phyloP scores from a whole-genome alignment of 2,113 vertebrate genomes.

The Geothlypis trichas region DNA sequence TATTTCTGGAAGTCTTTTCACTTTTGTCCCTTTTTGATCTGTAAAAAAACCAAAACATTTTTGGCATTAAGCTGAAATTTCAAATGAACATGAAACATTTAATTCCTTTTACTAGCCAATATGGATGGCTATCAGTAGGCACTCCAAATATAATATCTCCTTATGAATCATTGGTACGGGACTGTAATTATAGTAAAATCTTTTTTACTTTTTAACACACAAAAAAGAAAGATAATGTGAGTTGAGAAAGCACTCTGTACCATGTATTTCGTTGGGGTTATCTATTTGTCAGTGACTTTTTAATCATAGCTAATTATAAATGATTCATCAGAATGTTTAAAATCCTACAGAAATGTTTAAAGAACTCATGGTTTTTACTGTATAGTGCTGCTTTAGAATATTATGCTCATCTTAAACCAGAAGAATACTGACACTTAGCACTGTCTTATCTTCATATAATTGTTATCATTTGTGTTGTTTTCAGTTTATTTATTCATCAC shows the following conservation, averaged over 20 bases:
- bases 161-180: background rate
- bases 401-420: background rate
- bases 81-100: background rate
- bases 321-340: slow-evolving; percentile 32
- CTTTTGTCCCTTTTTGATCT: slow-evolving; percentile 22
- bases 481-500: background rate
- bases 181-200: slow-evolving; percentile 1
- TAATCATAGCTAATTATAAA: slow-evolving; percentile 23
- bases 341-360: slow-evolving; percentile 13
- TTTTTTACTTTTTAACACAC: background rate
- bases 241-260: background rate
- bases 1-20: slow-evolving; percentile 25
- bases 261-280: background rate
- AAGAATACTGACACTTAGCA: background rate
- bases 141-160: background rate
- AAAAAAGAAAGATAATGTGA: background rate
- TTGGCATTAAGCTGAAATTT: background rate
- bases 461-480: background rate
- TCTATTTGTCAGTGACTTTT: slow-evolving; percentile 21
- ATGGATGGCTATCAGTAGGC: background rate
- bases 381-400: background rate
- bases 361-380: background rate
- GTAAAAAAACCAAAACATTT: background rate
- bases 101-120: slow-evolving; percentile 3
- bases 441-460: background rate